Base-by-base conservation (phyloP, 2,797 vertebrate genomes). In the Gouania willdenowi region DNA sequence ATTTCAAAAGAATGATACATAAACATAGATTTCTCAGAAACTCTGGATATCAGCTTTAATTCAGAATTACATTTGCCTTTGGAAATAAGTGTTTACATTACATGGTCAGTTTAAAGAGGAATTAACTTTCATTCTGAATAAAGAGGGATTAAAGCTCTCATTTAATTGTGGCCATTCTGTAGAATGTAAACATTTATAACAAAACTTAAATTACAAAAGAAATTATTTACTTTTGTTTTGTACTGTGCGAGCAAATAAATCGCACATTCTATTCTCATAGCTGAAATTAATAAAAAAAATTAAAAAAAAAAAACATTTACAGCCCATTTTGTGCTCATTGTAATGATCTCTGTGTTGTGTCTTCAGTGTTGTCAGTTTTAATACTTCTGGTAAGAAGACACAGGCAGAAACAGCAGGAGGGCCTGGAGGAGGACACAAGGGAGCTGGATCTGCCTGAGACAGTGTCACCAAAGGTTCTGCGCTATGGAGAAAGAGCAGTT, bases 391-490 rank as follows among this genome's bases (percentile, higher is more conserved):
- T 97, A 69, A 89, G 82, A 60, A 90, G 89, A 40, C 84, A 86
- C 71, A 63, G 77, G 45, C 87, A 83, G 30, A 82, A 87, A 26
- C 63, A 68, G 49, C 75, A 77, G 77, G 73, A 81, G 4, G 79
- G 38, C 31, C 43, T 19, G 11, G 44, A 52, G 29, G 39, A 49
- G 52, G 86, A 89, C 61, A 90, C 87, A 42, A 78, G 72, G 40
- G 79, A 79, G 39, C 60, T 77, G 41, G 89, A 91, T 57, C 89
- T 93, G 66, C 79, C 78, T 0, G 91, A 94, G 51, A 87, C 82
- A 0, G 86, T 93, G 43, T 80, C 91, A 13, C 91, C 94, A 66
- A 98, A 94, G 43, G 89, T 93, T 39, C 79, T 94, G 62, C 79
- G 83, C n/a, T 96, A 94, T 3, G 78, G 88, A 0, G 91, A 93